Evolutionary conservation across 2,113 vertebrate genomes (phyloP).

Genomic region (Gallinago undulata): DNA sequence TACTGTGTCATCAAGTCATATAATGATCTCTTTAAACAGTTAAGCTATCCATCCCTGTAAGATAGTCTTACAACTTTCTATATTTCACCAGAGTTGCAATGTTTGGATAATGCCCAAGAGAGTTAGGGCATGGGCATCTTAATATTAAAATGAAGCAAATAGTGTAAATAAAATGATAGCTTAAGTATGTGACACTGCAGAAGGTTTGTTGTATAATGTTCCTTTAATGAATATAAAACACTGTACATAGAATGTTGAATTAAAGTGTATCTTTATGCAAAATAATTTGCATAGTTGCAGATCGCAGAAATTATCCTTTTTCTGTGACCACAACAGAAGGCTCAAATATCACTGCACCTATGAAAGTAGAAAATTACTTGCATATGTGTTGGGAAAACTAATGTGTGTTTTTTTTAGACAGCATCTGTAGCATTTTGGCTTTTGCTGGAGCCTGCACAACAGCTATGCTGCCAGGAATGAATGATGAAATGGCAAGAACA

Average conservation of each 20-base stretch:
- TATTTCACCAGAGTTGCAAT: not conserved
- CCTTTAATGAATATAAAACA: conserved; percentile 67
- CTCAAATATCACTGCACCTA: not conserved
- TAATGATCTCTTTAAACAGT: conserved; percentile 21
- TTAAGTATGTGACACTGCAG: conserved; percentile 37
- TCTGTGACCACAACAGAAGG: not conserved
- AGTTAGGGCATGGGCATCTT: not conserved
- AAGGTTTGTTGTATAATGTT: conserved; percentile 79
- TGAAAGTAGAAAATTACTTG: not conserved
- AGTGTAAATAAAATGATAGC: conserved; percentile 71
- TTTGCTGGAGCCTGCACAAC: not conserved
- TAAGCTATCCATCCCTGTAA: not conserved
- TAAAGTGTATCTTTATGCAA: conserved; percentile 64
- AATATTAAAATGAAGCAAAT: not conserved
- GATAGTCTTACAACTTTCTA: not conserved
- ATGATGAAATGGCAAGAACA: not conserved
- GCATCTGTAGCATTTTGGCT: not conserved
- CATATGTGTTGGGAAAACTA: not conserved
- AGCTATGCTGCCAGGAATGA: not conserved
- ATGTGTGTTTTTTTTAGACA: not conserved
- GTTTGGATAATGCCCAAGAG: not conserved
- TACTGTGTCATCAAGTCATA: conserved; percentile 47
- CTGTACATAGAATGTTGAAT: conserved; percentile 75
- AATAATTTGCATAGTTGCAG: not conserved
- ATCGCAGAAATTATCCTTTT: not conserved